phyloP scores from a whole-genome alignment of 2,797 vertebrate genomes.

The Etheostoma nigrum region DNA sequence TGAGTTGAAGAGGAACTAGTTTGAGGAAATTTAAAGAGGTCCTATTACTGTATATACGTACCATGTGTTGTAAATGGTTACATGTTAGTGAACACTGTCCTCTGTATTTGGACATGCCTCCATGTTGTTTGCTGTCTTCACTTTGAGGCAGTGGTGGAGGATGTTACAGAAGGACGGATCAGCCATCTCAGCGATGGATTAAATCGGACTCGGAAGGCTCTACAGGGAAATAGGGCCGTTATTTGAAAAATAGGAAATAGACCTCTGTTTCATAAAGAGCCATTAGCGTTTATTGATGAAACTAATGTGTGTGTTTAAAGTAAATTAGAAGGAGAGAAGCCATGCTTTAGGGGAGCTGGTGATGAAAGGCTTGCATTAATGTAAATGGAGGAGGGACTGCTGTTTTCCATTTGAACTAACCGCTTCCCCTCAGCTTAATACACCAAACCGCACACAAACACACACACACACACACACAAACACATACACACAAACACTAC shows the following conservation, averaged over 20 bases:
- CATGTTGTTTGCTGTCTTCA: constrained; percentile 61
- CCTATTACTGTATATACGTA: not conserved
- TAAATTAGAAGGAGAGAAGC: constrained; percentile 93
- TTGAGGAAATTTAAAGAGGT: not conserved
- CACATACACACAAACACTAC: constrained; percentile 18
- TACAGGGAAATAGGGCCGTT: constrained; percentile 68
- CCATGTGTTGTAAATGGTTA: constrained; percentile 20
- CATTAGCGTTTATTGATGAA: constrained; percentile 94
- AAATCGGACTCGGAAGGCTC: constrained; percentile 66
- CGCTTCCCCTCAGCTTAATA: constrained; percentile 72
- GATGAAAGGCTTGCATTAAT: constrained; percentile 96
- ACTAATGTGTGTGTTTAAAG: constrained; percentile 96
- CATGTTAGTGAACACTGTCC: constrained; percentile 33
- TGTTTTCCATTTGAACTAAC: constrained; percentile 95
- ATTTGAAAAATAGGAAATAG: constrained; percentile 81
- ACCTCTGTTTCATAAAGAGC: constrained; percentile 88
- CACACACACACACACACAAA: constrained; percentile 28
- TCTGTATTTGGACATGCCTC: constrained; percentile 60
- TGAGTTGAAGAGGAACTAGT: not conserved
- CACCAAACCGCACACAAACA: constrained; percentile 50
- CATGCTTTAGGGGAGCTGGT: constrained; percentile 92
- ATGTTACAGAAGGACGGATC: constrained; percentile 59
- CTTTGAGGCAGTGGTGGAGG: constrained; percentile 38
- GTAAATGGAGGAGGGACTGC: constrained; percentile 88
- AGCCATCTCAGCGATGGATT: constrained; percentile 65